Evolutionary conservation across 2,888 invertebrate species (phyloP), one percentile per base, ranked within the genome.

Genomic region (Leptodirus hochenwartii): DNA sequence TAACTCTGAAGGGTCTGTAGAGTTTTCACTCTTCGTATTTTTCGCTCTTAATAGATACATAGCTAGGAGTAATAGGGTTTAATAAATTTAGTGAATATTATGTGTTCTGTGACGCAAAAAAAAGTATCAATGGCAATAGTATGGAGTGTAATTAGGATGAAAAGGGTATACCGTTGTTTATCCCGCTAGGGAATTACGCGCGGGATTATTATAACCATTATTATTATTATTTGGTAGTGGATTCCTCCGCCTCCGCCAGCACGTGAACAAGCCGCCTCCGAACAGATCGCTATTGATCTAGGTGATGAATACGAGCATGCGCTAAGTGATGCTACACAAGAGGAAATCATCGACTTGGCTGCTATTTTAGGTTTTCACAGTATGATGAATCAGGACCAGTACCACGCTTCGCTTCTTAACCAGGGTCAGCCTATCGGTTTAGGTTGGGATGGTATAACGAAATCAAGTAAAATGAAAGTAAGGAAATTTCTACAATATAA

Each of bases 331-430:
- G 93, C 93, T 30, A 69, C 82, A 41, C 91, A 93, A 59, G 87
- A 90, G 56, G 93, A 95, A 66, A 82, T 98, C 48, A 98, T 99
- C 49, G 98, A 98, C 62, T 70, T 98, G 54, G 98, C 98, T 47
- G 80, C 93, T 55, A 91, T 95, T 58, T 71, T 95, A 51, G 98
- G 96, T 49, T 93, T 99, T 71, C 96, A 98, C 63, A 95, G 95
- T 38, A 95, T 99, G 88, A 85, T 99, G 79, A 98, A 95, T 57
- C 98, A 99, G 64, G 93, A 95, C 53, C 98, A 98, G 62, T 98
- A 93, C 60, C 93, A 96, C 62, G 91, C 93, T 36, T 95, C 96
- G 22, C 64, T 90, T 36, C 59, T 85, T 39, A 90, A 88, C 62
- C 88, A 88, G 59, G 85, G 82, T 15, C 84, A 87, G 51, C 84